Conservation (phyloP, 2,888 invertebrate genomes). For the Euproctis similis region DNA sequence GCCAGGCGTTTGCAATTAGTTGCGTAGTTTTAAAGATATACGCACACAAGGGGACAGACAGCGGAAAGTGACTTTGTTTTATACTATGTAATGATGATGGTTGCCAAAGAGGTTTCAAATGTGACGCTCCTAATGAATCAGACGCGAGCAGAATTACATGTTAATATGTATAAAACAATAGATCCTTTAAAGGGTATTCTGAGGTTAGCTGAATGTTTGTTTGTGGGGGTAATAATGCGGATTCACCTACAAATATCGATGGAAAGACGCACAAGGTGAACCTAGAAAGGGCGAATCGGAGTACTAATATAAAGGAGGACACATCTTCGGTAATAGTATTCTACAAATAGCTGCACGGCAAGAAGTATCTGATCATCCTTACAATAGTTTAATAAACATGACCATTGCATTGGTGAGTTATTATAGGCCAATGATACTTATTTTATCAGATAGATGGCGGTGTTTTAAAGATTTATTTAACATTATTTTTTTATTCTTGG, state of each 20-base stretch:
- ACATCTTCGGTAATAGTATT: slow-evolving; percentile 64
- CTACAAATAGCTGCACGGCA: slow-evolving; percentile 50
- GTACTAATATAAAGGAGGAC: slow-evolving; percentile 71
- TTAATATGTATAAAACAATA: slow-evolving; percentile 8
- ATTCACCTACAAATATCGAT: slow-evolving; percentile 44
- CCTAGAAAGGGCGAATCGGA: slow-evolving; percentile 71
- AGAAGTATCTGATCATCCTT: slow-evolving; percentile 40
- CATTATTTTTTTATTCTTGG: no score
- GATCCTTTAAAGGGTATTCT: slow-evolving; percentile 22
- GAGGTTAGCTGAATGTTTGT: slow-evolving; percentile 32
- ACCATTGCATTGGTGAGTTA: slow-evolving; percentile 53
- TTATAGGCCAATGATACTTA: no score
- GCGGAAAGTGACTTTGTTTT: no score
- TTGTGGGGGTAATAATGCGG: slow-evolving; percentile 39
- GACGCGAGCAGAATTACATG: no score
- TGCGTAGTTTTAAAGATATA: no score
- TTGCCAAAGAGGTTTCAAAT: no score
- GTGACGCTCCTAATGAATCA: no score
- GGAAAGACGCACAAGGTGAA: slow-evolving; percentile 70
- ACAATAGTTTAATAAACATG: slow-evolving; percentile 38
- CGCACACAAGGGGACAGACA: no score
- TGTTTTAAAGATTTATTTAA: no score
- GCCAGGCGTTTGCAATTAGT: no score
- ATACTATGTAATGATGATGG: no score
- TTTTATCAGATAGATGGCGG: no score